These are phyloP conservation scores for Myotis yumanensis DNA, from an alignment of 2,113 vertebrate genomes.

Conservation along the genomic window DNA sequence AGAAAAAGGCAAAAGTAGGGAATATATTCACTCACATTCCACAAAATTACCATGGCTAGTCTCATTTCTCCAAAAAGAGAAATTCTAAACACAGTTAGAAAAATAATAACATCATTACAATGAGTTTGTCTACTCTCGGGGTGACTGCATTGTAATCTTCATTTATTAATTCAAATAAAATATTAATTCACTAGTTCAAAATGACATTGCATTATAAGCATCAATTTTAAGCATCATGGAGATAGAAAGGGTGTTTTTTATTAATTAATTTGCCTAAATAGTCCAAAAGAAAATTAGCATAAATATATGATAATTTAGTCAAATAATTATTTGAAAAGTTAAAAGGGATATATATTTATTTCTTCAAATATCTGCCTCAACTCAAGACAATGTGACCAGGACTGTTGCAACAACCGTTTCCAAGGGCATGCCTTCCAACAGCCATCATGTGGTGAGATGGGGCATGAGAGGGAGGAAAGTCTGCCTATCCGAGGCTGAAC, in stretches of 20 bases:
- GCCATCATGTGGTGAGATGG: neutral
- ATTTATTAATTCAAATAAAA: conserved; percentile 3
- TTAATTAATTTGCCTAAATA: neutral
- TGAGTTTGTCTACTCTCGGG: neutral
- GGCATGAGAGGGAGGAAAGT: neutral
- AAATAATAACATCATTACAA: neutral
- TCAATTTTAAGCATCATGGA: neutral
- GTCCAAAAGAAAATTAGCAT: neutral
- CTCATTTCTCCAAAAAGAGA: neutral
- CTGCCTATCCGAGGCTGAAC: neutral
- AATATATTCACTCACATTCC: neutral
- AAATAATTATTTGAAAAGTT: conserved; percentile 13
- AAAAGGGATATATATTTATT: neutral
- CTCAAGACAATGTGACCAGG: neutral
- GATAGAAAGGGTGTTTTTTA: neutral
- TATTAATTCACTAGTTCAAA: neutral
- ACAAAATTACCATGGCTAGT: neutral
- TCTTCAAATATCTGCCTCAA: neutral
- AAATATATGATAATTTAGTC: neutral
- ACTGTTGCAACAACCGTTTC: neutral
- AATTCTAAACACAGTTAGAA: neutral
- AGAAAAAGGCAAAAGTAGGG: neutral
- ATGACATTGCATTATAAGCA: neutral
- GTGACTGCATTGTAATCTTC: neutral
- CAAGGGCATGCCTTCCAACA: neutral